Conservation (phyloP, 2,113 vertebrate genomes). For the Osmerus eperlanus region DNA sequence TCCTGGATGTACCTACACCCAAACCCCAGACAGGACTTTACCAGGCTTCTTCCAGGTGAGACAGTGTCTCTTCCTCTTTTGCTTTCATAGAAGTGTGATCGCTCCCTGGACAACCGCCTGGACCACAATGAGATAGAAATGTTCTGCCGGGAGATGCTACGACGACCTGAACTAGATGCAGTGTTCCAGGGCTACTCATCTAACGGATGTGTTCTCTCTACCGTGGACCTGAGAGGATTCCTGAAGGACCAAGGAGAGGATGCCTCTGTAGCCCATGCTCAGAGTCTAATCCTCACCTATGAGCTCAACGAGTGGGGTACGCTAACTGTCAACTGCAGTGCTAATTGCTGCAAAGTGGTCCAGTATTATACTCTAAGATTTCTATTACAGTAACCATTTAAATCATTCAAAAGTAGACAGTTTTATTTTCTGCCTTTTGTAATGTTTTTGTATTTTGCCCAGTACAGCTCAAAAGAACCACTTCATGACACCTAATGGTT, state of each 20-base stretch:
- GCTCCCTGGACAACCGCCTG: conserved; percentile 78
- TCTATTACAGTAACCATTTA: not conserved
- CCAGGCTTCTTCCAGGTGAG: not conserved
- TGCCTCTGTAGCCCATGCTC: conserved; percentile 69
- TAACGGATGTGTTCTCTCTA: conserved; percentile 79
- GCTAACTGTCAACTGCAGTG: not conserved
- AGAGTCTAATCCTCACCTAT: conserved; percentile 76
- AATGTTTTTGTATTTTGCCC: conserved; percentile 34
- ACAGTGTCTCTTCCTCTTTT: not conserved
- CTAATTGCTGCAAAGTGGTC: too few species aligned
- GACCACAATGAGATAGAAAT: conserved; percentile 87
- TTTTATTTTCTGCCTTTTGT: not conserved
- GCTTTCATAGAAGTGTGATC: conserved; percentile 84
- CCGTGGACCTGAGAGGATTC: conserved; percentile 84
- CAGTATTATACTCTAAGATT: not conserved
- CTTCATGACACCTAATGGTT: conserved; percentile 92
- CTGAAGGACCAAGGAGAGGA: conserved; percentile 86
- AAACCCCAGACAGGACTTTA: too few species aligned
- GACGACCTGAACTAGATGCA: conserved; percentile 85
- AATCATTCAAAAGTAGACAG: not conserved
- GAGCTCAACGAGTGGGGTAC: conserved; percentile 91
- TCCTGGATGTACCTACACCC: too few species aligned
- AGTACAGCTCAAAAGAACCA: conserved; percentile 83
- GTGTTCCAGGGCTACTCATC: conserved; percentile 82
- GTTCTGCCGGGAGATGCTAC: conserved; percentile 85